Evolutionary conservation across 2,888 invertebrate genomes (phyloP).

Genomic region (Bombylius discolor): DNA sequence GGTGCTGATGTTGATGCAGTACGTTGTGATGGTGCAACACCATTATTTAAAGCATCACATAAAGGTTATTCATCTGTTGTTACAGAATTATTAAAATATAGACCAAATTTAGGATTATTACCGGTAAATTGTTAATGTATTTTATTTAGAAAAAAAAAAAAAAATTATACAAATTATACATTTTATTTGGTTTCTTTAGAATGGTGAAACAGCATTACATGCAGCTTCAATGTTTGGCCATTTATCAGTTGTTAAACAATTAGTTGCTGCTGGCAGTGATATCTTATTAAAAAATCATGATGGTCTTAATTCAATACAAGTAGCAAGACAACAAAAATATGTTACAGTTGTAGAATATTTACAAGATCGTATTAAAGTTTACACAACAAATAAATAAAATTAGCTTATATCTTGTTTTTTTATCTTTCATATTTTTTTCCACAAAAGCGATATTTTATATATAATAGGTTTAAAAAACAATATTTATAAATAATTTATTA

Average conservation of each 20-base stretch:
- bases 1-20: slow-evolving; percentile 70
- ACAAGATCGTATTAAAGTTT: slow-evolving; percentile 11
- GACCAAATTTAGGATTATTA: slow-evolving; percentile 67
- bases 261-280: slow-evolving; percentile 58
- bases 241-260: slow-evolving; percentile 60
- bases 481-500: no score
- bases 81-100: slow-evolving; percentile 65
- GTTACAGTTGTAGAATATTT: slow-evolving; percentile 33
- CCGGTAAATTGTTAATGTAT: slow-evolving; percentile 46
- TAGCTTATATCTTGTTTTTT: not conserved
- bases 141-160: not conserved
- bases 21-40: slow-evolving; percentile 84
- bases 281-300: slow-evolving; percentile 58
- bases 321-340: slow-evolving; percentile 42
- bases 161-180: slow-evolving; percentile 3
- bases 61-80: slow-evolving; percentile 86
- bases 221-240: slow-evolving; percentile 85
- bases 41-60: slow-evolving; percentile 88
- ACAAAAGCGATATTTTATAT: no score
- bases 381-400: not conserved
- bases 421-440: not conserved
- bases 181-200: slow-evolving; percentile 41
- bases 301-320: slow-evolving; percentile 50
- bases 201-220: slow-evolving; percentile 83
- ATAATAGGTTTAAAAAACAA: no score